phyloP scores from a whole-genome alignment of 2,113 vertebrate genomes.

The Ivindomyrus marchei region DNA sequence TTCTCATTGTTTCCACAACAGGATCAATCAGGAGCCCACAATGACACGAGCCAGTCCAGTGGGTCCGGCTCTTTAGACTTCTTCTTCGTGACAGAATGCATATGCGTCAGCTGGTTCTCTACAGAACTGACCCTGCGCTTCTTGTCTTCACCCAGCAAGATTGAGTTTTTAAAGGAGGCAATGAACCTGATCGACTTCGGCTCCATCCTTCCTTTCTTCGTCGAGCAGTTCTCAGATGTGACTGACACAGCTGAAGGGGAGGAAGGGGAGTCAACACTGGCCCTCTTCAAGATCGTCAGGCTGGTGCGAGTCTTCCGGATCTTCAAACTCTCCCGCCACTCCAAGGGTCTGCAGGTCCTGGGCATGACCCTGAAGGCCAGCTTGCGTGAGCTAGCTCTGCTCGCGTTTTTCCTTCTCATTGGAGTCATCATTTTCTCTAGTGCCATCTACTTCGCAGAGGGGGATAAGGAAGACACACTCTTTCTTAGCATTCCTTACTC shows the following conservation, averaged over 20 bases:
- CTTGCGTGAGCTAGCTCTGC: no score
- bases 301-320: not conserved
- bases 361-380: not conserved
- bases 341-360: not conserved
- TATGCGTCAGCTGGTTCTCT: slow-evolving; percentile 85
- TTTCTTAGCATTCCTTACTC: no score
- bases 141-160: not conserved
- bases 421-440: no score
- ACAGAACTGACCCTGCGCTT: slow-evolving; percentile 69
- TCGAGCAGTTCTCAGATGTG: not conserved
- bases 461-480: no score
- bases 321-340: not conserved
- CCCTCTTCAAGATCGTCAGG: not conserved
- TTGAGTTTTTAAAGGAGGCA: not conserved
- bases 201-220: not conserved
- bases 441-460: no score
- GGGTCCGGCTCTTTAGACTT: slow-evolving; percentile 59
- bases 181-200: not conserved
- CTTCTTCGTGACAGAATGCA: slow-evolving; percentile 77
- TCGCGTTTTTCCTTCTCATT: no score
- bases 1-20: not conserved
- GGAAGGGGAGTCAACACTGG: not conserved
- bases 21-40: not conserved
- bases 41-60: slow-evolving; percentile 24
- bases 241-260: not conserved